Base-by-base conservation (phyloP, 2,113 vertebrate genomes). In the Dipodomys spectabilis region DNA sequence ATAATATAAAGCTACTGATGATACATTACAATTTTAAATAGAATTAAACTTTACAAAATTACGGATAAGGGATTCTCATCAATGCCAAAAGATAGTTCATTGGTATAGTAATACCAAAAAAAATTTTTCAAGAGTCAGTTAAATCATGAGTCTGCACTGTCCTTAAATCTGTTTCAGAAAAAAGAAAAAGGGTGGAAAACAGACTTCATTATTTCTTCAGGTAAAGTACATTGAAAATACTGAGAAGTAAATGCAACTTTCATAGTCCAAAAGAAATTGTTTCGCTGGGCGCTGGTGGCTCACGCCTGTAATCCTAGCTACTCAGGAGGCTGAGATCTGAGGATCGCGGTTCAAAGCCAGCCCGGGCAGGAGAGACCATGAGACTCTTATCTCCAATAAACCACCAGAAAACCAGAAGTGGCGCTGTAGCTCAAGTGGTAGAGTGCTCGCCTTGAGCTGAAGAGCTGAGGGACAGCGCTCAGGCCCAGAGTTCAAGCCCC, bases 121-220 rank as follows among this genome's bases (percentile, higher is more conserved):
- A 77, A 75, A 80, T 64, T 77, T 93, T 92, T 86, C 53, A 86
- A 18, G 16, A 88, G 44, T 92, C 32, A 88, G 27, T 67, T 81
- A 71, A 32, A n/a, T 25, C 30, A 67, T 90, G 53, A 44, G 9
- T 82, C 75, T 92, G 22, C 19, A 45, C 32, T 91, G 23, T 73
- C 57, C 39, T 95, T 82, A 75, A 90, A 89, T 71, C 71, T 80
- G 44, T 94, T 78, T 67, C 60, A 85, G 72, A 67, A 92, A 44
- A 60, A 35, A 88, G 69, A 96, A 68, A 45, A 60, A 93, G 28
- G 32, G 28, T 22, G 57, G 35, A 67, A 95, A 92, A 80, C 16
- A 82, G 35, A 77, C 16, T 80, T 95, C 28, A 67, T 39, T 71
- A 86, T 64, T 81, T 44, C 32, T 32, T 62, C 4, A 73, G 74